Evolutionary conservation across 2,797 vertebrate species (phyloP).

Genomic region (Esox masquinongy): DNA sequence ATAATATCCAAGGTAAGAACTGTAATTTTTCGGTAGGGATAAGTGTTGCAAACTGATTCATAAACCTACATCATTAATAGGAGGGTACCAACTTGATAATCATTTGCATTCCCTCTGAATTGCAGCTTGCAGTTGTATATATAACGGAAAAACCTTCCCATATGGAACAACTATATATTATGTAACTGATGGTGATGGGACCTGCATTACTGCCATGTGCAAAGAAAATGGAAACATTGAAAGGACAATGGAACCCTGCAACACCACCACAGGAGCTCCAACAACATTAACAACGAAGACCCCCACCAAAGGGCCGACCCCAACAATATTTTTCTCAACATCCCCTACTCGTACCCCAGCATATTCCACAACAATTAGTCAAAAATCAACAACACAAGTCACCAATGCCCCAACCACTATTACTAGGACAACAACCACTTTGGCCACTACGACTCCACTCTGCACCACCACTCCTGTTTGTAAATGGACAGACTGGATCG

Average conservation of each 20-base stretch:
- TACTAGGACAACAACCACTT: conserved; percentile 39
- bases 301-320: background rate
- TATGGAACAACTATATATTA: conserved; percentile 71
- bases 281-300: conserved; percentile 44
- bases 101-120: background rate
- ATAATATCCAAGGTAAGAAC: conserved; percentile 48
- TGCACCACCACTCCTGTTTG: too few species aligned
- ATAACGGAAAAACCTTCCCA: conserved; percentile 61
- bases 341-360: conserved; percentile 12
- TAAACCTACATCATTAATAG: too few species aligned
- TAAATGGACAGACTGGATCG: too few species aligned
- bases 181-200: conserved; percentile 79
- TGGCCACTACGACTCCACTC: too few species aligned
- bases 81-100: background rate
- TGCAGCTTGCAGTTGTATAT: conserved; percentile 81
- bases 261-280: conserved; percentile 1
- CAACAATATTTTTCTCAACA: conserved; percentile 48
- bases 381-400: background rate
- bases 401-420: background rate
- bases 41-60: background rate
- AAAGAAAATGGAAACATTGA: conserved; percentile 70
- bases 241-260: conserved; percentile 48
- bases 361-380: background rate
- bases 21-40: too few species aligned
- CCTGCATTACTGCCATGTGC: conserved; percentile 80